Evolutionary conservation across 2,888 invertebrate species (phyloP), one percentile per base, ranked within the genome.

Genomic region (Melipona bicolor): DNA sequence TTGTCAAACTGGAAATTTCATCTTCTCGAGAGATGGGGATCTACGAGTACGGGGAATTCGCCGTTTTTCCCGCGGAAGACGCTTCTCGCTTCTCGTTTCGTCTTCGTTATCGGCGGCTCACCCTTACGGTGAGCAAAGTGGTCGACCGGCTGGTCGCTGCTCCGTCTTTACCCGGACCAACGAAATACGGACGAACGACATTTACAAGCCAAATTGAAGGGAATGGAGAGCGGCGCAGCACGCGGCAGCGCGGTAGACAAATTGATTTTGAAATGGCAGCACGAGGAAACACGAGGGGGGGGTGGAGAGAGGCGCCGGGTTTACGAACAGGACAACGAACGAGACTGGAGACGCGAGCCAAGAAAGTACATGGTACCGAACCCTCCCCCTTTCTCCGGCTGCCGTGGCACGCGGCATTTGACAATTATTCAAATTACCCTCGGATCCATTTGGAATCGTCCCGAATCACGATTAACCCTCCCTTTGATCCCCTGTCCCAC

Each of bases 191-290:
- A 93, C 93, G 90, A 91, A 89, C 88, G 91, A 89, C 92, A 93
- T 93, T 93, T 93, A 93, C 93, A 93, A 93, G 92, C 93, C 93
- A 93, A 93, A 93, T 93, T 93, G 93, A 90, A 91, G 91, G 91
- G 91, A 92, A 93, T 90, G 91, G 90, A 88, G 91, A 89, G 89
- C 88, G 89, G 88, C 90, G 88, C 82, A 89, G 87, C 88, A 87
- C 89, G 89, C 81, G 89, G 87, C 88, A 86, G 87, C 89, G 88
- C 86, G 86, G 83, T 90, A 90, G 92, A 93, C 93, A 93, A 93
- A 93, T 93, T 93, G 93, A 93, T 93, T 93, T 92, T 90, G 93
- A 93, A 93, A 93, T 93, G 92, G 89, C 88, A 86, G 86, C 87
- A 77, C 6, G 56, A 59, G 61, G 86, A 88, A 85, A 84, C 84